phyloP scores from a whole-genome alignment of 1,140 invertebrate genomes.

The Plectrocnemia conspersa region DNA sequence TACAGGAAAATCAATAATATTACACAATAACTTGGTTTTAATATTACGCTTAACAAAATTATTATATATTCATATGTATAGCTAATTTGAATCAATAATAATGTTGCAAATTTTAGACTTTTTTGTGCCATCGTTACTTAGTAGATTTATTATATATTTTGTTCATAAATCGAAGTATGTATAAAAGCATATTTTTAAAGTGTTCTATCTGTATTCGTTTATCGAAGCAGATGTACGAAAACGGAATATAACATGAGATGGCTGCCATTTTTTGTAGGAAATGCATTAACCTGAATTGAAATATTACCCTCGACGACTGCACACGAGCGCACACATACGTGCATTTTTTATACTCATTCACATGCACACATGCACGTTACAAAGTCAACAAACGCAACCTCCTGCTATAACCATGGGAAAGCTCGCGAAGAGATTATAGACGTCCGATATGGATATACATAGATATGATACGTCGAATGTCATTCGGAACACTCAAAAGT shows the following conservation, averaged over 20 bases:
- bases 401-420: slow-evolving; percentile 2
- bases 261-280: slow-evolving; percentile 29
- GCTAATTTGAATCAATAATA: neutral
- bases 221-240: slow-evolving; percentile 18
- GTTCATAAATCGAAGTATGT: no score
- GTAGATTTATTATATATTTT: no score
- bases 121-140: no score
- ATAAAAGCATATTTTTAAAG: neutral
- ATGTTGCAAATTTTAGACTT: neutral
- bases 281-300: slow-evolving; percentile 35
- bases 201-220: neutral
- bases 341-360: no score
- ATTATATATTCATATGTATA: no score
- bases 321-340: neutral
- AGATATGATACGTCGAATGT: no score
- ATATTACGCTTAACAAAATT: no score
- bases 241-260: slow-evolving; percentile 14
- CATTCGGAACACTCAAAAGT: no score
- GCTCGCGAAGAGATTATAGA: neutral
- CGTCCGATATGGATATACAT: neutral
- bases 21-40: no score
- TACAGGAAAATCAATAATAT: no score
- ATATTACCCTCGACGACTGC: slow-evolving; percentile 27
- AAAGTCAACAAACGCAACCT: neutral
- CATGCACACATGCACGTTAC: slow-evolving; percentile 3